A percentile compares a stretch with the other conserved stretches of the same genome.
These are phyloP conservation scores for Ganaspis sp. DNA, from an alignment of 1,140 invertebrate genomes.

Conservation along the genomic window DNA sequence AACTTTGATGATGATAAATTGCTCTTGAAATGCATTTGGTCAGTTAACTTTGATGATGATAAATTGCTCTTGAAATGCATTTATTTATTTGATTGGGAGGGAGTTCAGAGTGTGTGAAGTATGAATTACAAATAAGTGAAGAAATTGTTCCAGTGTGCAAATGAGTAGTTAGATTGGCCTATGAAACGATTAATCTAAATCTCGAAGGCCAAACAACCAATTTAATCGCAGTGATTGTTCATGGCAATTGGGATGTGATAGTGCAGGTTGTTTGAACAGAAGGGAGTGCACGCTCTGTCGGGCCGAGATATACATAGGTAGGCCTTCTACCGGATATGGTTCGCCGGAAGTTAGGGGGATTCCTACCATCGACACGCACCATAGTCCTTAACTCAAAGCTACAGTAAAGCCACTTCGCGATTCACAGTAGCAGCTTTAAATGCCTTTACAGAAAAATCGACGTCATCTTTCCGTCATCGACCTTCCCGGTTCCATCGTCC, in stretches of 20 bases:
- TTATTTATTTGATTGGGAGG: not conserved
- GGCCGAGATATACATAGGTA: conserved; percentile 68
- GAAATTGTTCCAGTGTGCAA: not conserved
- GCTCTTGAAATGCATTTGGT: not conserved
- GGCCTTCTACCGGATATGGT: conserved; percentile 75
- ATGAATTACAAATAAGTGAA: conserved; percentile 13
- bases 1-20: not conserved
- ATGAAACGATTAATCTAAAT: conserved; percentile 17
- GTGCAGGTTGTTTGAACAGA: conserved; percentile 52
- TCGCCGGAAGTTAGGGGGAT: conserved; percentile 75
- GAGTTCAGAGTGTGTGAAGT: not conserved
- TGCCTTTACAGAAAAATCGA: conserved; percentile 2
- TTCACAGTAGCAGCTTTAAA: conserved; percentile 34
- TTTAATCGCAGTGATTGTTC: conserved; percentile 54
- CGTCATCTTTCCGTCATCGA: not conserved
- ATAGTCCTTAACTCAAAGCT: conserved; percentile 63
- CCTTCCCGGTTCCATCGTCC: not conserved
- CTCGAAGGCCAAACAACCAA: conserved; percentile 33
- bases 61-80: not conserved
- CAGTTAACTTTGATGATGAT: not conserved
- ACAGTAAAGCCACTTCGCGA: conserved; percentile 46
- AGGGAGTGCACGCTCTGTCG: conserved; percentile 67
- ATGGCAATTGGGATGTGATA: conserved; percentile 66
- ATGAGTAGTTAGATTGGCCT: not conserved
- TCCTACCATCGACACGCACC: conserved; percentile 73